Evolutionary conservation across 2,888 invertebrate genomes (phyloP).

Genomic region (Idaea aversata): DNA sequence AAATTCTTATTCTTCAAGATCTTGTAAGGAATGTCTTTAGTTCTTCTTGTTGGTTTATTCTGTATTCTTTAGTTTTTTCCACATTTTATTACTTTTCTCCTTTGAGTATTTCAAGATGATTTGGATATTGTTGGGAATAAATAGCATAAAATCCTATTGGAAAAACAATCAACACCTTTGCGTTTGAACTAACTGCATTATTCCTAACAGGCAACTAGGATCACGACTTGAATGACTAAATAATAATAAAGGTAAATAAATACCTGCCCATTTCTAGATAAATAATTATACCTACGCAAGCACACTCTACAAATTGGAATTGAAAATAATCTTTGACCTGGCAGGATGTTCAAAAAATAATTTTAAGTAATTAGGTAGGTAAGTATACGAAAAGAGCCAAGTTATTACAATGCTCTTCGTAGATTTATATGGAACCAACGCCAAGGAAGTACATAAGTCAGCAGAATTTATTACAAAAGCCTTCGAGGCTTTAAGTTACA

Average conservation of each 20-base stretch:
- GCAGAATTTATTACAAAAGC: constrained; percentile 1
- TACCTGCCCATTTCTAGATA: too few relatives aligned
- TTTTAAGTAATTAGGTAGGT: constrained; percentile 10
- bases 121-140: too few relatives aligned
- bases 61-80: too few relatives aligned
- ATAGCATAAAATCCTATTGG: neutral
- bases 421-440: constrained; percentile 7
- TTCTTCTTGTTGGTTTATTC: too few relatives aligned
- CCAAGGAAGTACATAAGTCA: constrained; percentile 17
- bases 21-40: too few relatives aligned
- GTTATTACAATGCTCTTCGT: constrained; percentile 5
- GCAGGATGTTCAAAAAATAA: constrained; percentile 2
- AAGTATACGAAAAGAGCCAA: neutral
- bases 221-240: constrained; percentile 26
- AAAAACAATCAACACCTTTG: constrained; percentile 3
- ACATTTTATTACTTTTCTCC: too few relatives aligned
- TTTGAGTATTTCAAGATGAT: too few relatives aligned
- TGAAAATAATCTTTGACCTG: neutral
- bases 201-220: constrained; percentile 18
- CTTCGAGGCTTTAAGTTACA: neutral
- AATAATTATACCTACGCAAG: neutral
- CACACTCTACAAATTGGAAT: constrained; percentile 7
- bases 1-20: too few relatives aligned
- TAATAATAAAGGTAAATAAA: constrained; percentile 16
- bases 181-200: constrained; percentile 8